phyloP scores from a whole-genome alignment of 2,888 invertebrate genomes.

The Drosophila affinis region DNA sequence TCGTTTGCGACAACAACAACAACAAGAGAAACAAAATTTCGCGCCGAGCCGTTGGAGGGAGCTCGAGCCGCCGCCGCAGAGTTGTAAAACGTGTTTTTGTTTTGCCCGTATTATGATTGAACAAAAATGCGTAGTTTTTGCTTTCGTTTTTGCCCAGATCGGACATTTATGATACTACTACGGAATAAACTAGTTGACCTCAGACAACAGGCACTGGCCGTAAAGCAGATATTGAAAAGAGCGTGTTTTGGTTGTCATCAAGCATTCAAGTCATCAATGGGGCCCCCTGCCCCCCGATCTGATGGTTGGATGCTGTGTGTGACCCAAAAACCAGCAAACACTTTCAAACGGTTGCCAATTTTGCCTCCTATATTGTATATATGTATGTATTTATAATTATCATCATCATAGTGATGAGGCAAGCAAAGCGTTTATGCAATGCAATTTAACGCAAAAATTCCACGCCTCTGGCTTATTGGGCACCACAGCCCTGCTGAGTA shows the following conservation, averaged over 20 bases:
- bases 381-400: conserved; percentile 18
- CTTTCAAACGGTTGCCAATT: neutral
- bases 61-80: conserved; percentile 36
- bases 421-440: conserved; percentile 33
- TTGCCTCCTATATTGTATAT: neutral
- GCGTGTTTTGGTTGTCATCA: conserved; percentile 42
- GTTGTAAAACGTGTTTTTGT: conserved; percentile 77
- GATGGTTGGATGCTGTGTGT: neutral
- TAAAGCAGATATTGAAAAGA: conserved; percentile 19
- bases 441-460: neutral
- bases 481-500: conserved; percentile 24
- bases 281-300: neutral
- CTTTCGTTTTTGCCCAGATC: conserved; percentile 57
- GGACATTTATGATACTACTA: conserved; percentile 20
- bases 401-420: conserved; percentile 15
- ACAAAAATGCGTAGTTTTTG: conserved; percentile 69
- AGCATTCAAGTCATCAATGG: neutral
- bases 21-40: conserved; percentile 59
- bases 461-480: neutral
- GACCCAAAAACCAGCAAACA: neutral
- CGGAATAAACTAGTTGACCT: conserved; percentile 61
- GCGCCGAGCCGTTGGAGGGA: conserved; percentile 66
- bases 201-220: conserved; percentile 57
- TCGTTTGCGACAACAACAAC: conserved; percentile 25
- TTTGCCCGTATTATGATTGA: conserved; percentile 32